Conservation (phyloP, 1,140 invertebrate species). For the Bilobella aurantiaca region DNA sequence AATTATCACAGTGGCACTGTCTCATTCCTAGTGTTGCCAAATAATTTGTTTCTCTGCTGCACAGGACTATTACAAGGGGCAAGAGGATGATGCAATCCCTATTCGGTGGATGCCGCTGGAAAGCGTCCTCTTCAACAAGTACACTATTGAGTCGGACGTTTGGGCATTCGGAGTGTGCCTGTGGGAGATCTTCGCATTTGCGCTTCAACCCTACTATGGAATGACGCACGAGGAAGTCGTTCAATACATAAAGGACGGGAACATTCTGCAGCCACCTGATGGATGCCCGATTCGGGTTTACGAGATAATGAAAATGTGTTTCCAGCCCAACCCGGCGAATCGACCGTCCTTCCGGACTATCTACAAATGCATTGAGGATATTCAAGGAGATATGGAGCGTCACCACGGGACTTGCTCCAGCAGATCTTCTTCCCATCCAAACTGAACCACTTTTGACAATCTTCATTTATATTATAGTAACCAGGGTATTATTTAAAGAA, state of each 20-base stretch:
- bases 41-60: no score
- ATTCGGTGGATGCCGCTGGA: constrained; percentile 94
- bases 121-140: constrained; percentile 85
- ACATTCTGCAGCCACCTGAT: constrained; percentile 73
- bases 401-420: no score
- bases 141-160: constrained; percentile 83
- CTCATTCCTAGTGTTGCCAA: no score
- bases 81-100: constrained; percentile 85
- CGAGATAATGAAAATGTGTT: constrained; percentile 84
- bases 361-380: constrained; percentile 55
- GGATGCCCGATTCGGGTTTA: constrained; percentile 83
- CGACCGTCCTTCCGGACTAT: constrained; percentile 72
- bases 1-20: no score
- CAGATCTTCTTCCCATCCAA: constrained; percentile 19
- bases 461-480: no score
- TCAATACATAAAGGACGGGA: constrained; percentile 80
- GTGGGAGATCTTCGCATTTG: constrained; percentile 91
- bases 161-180: constrained; percentile 88
- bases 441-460: no score
- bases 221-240: constrained; percentile 92
- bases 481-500: no score
- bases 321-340: constrained; percentile 70
- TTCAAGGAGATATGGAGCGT: constrained; percentile 48
- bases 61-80: constrained; percentile 85
- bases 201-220: constrained; percentile 84